These are phyloP conservation scores for Xiphydria camelus DNA, from an alignment of 2,888 invertebrate genomes.

Conservation along the genomic window DNA sequence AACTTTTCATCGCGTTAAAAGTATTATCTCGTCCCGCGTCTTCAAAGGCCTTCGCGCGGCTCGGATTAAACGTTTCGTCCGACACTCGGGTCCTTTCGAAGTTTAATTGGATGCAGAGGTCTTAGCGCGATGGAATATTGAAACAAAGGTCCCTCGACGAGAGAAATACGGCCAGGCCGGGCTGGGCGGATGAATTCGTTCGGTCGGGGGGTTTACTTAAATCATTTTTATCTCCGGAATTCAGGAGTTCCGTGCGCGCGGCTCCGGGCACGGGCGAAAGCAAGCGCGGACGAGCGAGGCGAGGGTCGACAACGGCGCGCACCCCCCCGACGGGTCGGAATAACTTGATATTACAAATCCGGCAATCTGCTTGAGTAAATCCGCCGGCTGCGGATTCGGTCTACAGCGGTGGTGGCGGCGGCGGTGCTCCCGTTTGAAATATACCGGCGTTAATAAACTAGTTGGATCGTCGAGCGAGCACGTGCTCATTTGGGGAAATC, in stretches of 20 bases:
- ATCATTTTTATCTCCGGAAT: slow-evolving; percentile 40
- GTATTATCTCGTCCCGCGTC: too few relatives aligned
- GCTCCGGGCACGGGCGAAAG: neutral
- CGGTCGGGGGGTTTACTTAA: slow-evolving; percentile 18
- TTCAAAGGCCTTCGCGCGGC: too few relatives aligned
- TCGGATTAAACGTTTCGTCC: too few relatives aligned
- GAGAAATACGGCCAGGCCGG: neutral
- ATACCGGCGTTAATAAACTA: slow-evolving; percentile 23
- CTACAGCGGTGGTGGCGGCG: neutral
- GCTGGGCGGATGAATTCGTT: slow-evolving; percentile 20
- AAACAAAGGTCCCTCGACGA: neutral
- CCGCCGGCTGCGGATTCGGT: slow-evolving; percentile 7
- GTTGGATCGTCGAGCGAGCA: neutral
- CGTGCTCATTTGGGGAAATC: slow-evolving; percentile 11
- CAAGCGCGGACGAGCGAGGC: neutral
- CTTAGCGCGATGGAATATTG: neutral
- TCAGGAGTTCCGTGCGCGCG: slow-evolving; percentile 22
- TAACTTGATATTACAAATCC: slow-evolving; percentile 31
- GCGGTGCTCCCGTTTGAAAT: slow-evolving; percentile 4
- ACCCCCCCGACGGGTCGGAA: slow-evolving; percentile 11
- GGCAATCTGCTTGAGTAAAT: slow-evolving; percentile 30
- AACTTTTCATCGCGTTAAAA: too few relatives aligned
- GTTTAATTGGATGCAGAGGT: neutral
- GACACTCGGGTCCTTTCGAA: neutral
- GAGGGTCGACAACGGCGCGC: slow-evolving; percentile 6